These are phyloP conservation scores for Melanerpes aurifrons DNA, from an alignment of 2,113 vertebrate genomes.

Conservation along the genomic window DNA sequence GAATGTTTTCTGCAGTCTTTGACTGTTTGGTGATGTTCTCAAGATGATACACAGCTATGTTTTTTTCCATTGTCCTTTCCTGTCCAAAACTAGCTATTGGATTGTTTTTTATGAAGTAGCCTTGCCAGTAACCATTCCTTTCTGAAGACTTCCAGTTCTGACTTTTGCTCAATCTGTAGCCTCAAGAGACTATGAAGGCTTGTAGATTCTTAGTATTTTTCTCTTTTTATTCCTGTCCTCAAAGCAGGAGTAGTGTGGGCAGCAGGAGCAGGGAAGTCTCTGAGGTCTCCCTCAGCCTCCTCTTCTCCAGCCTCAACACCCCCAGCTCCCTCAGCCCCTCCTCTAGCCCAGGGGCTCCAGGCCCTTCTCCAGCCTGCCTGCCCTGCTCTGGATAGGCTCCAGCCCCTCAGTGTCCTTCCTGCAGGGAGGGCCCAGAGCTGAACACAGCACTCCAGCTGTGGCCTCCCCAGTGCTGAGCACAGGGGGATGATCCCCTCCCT, in stretches of 20 bases:
- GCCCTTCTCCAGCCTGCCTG: no score
- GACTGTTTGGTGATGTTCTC: not conserved
- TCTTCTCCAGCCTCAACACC: no score
- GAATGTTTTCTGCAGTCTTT: not conserved
- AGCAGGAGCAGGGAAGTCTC: no score
- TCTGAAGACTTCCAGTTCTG: not conserved
- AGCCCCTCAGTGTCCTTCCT: no score
- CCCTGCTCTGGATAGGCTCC: no score
- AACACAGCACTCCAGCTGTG: no score
- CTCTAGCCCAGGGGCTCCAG: no score
- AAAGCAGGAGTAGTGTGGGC: not conserved
- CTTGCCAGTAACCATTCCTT: not conserved
- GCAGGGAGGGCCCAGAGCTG: no score
- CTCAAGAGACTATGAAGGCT: not conserved
- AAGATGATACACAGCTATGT: not conserved
- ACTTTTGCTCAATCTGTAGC: not conserved
- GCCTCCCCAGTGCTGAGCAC: no score
- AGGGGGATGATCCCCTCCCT: no score
- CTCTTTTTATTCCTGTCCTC: not conserved
- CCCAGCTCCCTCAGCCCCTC: no score
- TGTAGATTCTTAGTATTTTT: not conserved
- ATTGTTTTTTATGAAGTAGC: not conserved
- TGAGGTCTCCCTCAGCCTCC: no score
- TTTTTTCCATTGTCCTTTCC: not conserved
- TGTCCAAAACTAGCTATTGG: not conserved